Evolutionary conservation across 2,797 vertebrate genomes (phyloP).

Genomic region (Dryobates pubescens): DNA sequence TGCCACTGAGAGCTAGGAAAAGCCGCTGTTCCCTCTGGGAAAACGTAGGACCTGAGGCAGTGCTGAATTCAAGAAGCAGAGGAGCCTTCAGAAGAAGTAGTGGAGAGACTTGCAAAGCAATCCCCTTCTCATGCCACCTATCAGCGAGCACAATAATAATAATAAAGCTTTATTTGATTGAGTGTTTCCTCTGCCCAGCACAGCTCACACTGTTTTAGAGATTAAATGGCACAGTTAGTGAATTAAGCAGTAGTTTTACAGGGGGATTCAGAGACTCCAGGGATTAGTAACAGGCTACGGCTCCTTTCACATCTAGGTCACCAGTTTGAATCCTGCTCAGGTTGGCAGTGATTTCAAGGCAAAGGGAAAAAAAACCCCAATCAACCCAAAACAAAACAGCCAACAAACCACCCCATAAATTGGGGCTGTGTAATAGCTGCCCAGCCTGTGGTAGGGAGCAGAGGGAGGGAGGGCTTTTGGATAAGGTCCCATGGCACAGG

Average conservation of each 20-base stretch:
- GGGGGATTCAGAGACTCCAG: slow-evolving; percentile 59
- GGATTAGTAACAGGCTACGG: slow-evolving; percentile 70
- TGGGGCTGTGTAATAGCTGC: neutral
- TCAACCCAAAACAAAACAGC: no score
- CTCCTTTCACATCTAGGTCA: slow-evolving; percentile 73
- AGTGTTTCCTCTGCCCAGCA: slow-evolving; percentile 53
- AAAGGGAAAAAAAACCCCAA: neutral
- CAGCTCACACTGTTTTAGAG: slow-evolving; percentile 67
- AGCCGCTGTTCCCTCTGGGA: neutral
- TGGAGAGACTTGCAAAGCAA: slow-evolving; percentile 36
- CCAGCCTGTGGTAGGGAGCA: neutral
- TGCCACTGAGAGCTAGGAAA: neutral
- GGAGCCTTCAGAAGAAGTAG: slow-evolving; percentile 31
- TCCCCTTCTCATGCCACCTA: slow-evolving; percentile 46
- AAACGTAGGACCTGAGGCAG: neutral
- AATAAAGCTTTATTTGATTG: slow-evolving; percentile 71
- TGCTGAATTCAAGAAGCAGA: slow-evolving; percentile 13
- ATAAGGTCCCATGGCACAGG: neutral
- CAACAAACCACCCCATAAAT: neutral
- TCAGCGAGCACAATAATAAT: slow-evolving; percentile 52
- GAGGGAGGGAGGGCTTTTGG: neutral
- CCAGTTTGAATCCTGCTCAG: slow-evolving; percentile 52
- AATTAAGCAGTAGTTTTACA: slow-evolving; percentile 74
- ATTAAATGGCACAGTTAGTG: slow-evolving; percentile 75
- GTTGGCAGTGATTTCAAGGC: slow-evolving; percentile 21